phyloP scores from a whole-genome alignment of 2,797 vertebrate genomes.

The Corythornis leucogaster region DNA sequence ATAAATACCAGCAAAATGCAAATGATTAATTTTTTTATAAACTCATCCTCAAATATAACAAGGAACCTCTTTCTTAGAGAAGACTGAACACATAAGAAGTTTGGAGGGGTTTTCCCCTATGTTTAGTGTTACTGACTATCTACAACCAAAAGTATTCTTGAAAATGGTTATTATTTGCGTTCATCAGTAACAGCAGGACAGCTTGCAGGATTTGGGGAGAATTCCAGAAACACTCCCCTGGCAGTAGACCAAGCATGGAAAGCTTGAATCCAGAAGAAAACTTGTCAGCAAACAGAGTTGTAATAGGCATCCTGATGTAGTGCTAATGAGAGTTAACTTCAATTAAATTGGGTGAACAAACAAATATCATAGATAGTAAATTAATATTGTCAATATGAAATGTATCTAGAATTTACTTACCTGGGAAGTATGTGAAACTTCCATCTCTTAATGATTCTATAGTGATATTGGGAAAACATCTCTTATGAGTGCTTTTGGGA shows the following conservation, averaged over 20 bases:
- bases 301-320: background rate
- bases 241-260: background rate
- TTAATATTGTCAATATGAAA: background rate
- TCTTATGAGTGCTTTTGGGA: background rate
- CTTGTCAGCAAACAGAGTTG: background rate
- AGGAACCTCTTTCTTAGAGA: background rate
- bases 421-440: background rate
- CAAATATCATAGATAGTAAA: background rate
- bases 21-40: background rate
- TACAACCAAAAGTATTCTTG: background rate
- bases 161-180: background rate
- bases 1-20: background rate
- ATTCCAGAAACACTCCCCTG: conserved; percentile 3
- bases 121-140: background rate
- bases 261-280: background rate
- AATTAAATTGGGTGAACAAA: background rate
- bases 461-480: background rate
- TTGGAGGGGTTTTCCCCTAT: background rate
- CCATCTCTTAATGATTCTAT: background rate
- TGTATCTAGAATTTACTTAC: background rate
- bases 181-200: background rate
- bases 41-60: background rate
- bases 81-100: background rate
- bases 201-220: background rate
- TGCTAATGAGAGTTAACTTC: background rate